Evolutionary conservation across 1,140 invertebrate genomes (phyloP).

Genomic region (Calliphora vicina): DNA sequence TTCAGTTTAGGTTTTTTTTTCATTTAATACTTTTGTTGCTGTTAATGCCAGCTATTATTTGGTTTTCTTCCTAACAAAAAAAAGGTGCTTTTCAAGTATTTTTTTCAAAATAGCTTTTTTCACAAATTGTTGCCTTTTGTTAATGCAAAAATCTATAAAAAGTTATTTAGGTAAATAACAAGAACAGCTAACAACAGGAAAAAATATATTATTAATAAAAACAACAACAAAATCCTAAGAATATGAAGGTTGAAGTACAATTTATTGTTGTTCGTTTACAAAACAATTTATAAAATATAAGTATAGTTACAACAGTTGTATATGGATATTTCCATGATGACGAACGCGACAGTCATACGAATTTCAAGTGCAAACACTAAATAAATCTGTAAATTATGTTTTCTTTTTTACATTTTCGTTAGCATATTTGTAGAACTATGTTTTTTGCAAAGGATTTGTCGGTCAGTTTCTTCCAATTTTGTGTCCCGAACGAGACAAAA

Average conservation of each 20-base stretch:
- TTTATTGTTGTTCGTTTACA: background rate
- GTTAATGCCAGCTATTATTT: background rate
- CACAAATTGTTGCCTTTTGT: background rate
- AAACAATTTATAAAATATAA: too few species aligned
- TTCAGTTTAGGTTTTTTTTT: too few species aligned
- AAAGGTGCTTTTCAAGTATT: background rate
- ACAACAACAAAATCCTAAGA: background rate
- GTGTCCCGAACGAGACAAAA: too few species aligned
- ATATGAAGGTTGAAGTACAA: background rate
- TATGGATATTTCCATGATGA: too few species aligned
- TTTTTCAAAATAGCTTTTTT: background rate
- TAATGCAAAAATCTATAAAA: slow-evolving; percentile 11
- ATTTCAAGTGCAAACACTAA: too few species aligned
- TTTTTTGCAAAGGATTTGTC: too few species aligned
- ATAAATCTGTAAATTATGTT: too few species aligned
- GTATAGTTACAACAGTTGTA: too few species aligned
- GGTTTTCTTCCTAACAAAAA: background rate
- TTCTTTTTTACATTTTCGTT: too few species aligned
- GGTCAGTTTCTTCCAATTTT: too few species aligned
- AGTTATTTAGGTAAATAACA: background rate
- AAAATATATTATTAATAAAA: background rate
- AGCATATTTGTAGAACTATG: too few species aligned
- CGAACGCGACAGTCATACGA: too few species aligned
- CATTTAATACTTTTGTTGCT: background rate
- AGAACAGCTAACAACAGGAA: background rate